A percentile compares a stretch with the other conserved stretches of the same genome.
Evolutionary conservation across 1,140 invertebrate genomes (phyloP).

Genomic region (Diorhabda sublineata): DNA sequence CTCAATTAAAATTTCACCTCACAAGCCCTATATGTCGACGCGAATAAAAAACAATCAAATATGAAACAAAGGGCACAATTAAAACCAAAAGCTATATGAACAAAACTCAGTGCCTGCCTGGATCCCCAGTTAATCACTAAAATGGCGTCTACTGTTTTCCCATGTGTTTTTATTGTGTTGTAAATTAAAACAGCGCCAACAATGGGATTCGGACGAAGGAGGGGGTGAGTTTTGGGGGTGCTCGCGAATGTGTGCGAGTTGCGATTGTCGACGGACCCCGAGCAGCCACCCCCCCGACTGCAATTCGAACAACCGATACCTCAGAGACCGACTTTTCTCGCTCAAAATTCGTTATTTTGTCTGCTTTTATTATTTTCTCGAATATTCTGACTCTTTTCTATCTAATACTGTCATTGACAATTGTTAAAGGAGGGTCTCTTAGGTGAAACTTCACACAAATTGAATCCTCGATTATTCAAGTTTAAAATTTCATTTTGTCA

Average conservation of each 20-base stretch:
- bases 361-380: neutral
- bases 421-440: neutral
- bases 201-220: slow-evolving; percentile 40
- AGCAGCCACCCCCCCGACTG: neutral
- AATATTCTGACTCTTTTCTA: neutral
- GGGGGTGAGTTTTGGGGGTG: slow-evolving; percentile 10
- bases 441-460: neutral
- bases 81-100: slow-evolving; percentile 47
- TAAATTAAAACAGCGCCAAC: slow-evolving; percentile 49
- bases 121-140: slow-evolving; percentile 50
- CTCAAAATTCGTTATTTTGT: slow-evolving; percentile 13
- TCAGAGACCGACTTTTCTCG: slow-evolving; percentile 23
- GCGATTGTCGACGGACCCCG: slow-evolving; percentile 27
- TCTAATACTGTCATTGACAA: neutral
- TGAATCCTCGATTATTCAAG: too few species aligned
- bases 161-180: slow-evolving; percentile 51
- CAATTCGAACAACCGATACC: slow-evolving; percentile 30
- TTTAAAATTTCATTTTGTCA: too few species aligned
- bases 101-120: slow-evolving; percentile 41
- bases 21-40: slow-evolving; percentile 31
- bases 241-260: slow-evolving; percentile 28
- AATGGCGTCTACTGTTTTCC: slow-evolving; percentile 50
- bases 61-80: slow-evolving; percentile 45
- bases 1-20: slow-evolving; percentile 46
- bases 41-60: slow-evolving; percentile 44